A percentile compares a stretch with the other conserved stretches of the same genome.
These are phyloP conservation scores for Scomber japonicus DNA, from an alignment of 2,113 vertebrate genomes.

Conservation along the genomic window DNA sequence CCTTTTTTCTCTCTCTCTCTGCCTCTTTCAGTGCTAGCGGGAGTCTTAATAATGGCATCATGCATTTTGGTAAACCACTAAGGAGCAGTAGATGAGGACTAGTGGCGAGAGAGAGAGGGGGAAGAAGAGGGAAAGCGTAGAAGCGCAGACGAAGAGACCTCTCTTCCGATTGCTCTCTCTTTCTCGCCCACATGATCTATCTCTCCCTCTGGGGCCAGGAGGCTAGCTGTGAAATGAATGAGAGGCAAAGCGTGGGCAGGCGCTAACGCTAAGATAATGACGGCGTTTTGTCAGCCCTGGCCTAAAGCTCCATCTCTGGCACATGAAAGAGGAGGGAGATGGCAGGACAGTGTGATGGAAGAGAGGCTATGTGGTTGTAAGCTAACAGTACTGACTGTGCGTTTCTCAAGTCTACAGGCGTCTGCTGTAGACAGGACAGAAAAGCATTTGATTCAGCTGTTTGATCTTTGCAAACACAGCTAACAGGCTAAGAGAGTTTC, in stretches of 20 bases:
- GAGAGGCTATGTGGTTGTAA: conserved; percentile 24
- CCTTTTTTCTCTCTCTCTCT: not conserved
- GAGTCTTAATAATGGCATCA: conserved; percentile 40
- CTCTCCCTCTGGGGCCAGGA: conserved; percentile 62
- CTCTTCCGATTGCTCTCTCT: conserved; percentile 49
- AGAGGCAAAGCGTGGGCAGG: conserved; percentile 73
- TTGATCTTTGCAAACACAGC: conserved; percentile 48
- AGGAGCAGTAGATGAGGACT: conserved; percentile 27
- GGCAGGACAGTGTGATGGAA: conserved; percentile 49
- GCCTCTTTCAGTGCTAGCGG: conserved; percentile 25
- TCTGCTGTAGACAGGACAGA: conserved; percentile 17
- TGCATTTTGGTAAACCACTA: conserved; percentile 53
- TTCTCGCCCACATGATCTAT: conserved; percentile 63
- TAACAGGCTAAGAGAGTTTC: conserved; percentile 50
- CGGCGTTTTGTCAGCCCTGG: conserved; percentile 73
- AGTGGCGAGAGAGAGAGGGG: conserved; percentile 16
- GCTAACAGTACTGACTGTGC: conserved; percentile 12
- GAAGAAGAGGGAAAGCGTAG: conserved; percentile 9
- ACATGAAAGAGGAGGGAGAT: conserved; percentile 61
- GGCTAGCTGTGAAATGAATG: conserved; percentile 78
- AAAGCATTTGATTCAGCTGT: conserved; percentile 12
- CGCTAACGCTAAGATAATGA: conserved; percentile 78
- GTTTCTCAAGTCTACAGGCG: conserved; percentile 36
- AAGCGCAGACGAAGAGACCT: conserved; percentile 49
- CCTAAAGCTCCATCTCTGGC: conserved; percentile 71